These are phyloP conservation scores for Drosophila antonietae DNA, from an alignment of 2,888 invertebrate species.

Conservation along the genomic window DNA sequence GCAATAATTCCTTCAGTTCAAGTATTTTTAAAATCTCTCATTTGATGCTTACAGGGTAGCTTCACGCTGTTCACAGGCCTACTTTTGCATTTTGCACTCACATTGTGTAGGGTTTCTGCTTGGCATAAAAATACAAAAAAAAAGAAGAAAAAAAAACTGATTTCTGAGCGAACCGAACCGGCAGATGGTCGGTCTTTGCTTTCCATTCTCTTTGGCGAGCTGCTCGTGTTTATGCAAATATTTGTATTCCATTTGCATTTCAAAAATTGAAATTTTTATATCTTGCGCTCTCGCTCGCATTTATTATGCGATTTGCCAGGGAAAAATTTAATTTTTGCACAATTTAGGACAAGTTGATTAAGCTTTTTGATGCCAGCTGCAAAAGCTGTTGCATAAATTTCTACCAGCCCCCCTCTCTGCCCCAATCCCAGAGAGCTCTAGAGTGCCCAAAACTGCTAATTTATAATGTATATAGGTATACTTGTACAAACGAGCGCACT, in stretches of 20 bases:
- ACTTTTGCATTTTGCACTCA: neutral
- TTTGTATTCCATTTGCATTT: slow-evolving; percentile 80
- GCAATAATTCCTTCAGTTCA: too few species aligned
- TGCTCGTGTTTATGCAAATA: slow-evolving; percentile 75
- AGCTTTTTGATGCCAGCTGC: slow-evolving; percentile 69
- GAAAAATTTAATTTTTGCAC: slow-evolving; percentile 60
- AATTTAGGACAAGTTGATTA: slow-evolving; percentile 74
- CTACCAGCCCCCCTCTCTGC: neutral
- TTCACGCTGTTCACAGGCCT: neutral
- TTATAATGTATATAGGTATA: slow-evolving; percentile 42
- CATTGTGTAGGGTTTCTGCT: slow-evolving; percentile 4
- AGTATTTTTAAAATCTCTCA: neutral
- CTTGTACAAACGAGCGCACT: neutral
- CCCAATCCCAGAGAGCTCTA: neutral
- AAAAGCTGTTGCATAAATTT: slow-evolving; percentile 63
- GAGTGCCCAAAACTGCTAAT: slow-evolving; percentile 19
- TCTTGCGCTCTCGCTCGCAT: slow-evolving; percentile 46
- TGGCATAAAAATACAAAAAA: slow-evolving; percentile 1
- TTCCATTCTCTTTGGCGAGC: slow-evolving; percentile 42
- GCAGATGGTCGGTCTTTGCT: slow-evolving; percentile 50
- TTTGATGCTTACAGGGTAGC: slow-evolving; percentile 14
- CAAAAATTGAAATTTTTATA: slow-evolving; percentile 78
- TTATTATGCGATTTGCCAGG: slow-evolving; percentile 68
- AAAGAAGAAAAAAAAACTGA: slow-evolving; percentile 1
- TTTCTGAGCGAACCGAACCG: slow-evolving; percentile 33